phyloP scores from a whole-genome alignment of 2,113 vertebrate genomes.

The Xenus cinereus region DNA sequence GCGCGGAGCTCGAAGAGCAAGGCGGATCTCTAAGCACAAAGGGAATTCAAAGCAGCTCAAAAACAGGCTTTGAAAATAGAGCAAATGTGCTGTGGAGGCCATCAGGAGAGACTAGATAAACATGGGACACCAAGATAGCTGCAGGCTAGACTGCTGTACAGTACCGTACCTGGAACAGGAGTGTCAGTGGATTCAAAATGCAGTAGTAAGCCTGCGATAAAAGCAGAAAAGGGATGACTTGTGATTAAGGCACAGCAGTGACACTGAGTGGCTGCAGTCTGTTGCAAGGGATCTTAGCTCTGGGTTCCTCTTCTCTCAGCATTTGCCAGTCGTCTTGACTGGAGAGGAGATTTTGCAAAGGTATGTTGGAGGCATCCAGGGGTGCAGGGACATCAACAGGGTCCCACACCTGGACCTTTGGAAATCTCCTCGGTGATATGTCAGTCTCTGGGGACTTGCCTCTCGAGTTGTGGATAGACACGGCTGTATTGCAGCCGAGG shows the following conservation, averaged over 20 bases:
- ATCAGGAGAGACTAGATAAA: conserved; percentile 33
- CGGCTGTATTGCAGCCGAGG: not conserved
- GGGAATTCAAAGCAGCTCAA: conserved; percentile 8
- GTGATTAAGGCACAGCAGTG: conserved; percentile 16
- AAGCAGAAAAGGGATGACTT: not conserved
- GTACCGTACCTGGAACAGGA: not conserved
- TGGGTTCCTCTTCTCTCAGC: not conserved
- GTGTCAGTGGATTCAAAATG: not conserved
- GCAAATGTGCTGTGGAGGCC: not conserved
- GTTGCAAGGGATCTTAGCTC: not conserved
- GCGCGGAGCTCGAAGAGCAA: not conserved
- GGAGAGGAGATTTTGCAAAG: not conserved
- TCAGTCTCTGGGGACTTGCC: not conserved
- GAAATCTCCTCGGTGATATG: not conserved
- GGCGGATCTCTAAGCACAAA: conserved; percentile 43
- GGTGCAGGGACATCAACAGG: not conserved
- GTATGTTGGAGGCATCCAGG: not conserved
- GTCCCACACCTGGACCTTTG: not conserved
- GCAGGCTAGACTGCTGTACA: not conserved
- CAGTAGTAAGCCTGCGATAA: not conserved
- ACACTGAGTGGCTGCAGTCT: conserved; percentile 3
- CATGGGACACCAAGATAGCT: not conserved
- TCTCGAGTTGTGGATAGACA: not conserved
- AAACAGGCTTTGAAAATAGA: conserved; percentile 23
- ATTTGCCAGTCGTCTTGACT: fast-evolving